phyloP scores from a whole-genome alignment of 1,140 invertebrate genomes.

The Orchestia grillus region DNA sequence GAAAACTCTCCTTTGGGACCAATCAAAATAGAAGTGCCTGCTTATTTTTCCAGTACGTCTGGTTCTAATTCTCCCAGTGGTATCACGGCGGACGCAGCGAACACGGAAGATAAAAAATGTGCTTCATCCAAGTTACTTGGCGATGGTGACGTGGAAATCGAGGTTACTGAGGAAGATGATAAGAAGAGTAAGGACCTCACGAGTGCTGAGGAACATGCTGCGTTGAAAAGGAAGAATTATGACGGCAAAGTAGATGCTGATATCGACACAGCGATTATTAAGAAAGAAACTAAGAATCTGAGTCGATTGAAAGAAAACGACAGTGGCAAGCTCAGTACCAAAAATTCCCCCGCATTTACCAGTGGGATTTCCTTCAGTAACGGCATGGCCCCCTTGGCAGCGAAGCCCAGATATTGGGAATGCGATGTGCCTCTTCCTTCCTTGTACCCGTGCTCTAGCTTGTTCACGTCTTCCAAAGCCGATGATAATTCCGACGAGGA shows the following conservation, averaged over 20 bases:
- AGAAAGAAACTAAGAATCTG: not conserved
- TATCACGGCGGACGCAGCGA: no score
- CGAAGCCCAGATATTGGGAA: not conserved
- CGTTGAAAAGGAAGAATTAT: not conserved
- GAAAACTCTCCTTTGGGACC: not conserved
- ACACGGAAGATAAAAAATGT: not conserved
- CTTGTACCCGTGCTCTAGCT: not conserved
- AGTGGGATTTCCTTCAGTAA: not conserved
- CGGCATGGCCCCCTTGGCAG: no score
- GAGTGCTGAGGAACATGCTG: not conserved
- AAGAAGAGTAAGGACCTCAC: not conserved
- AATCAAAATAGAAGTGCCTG: slow-evolving; percentile 47
- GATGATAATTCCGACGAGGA: slow-evolving; percentile 35
- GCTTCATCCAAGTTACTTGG: not conserved
- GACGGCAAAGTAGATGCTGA: not conserved
- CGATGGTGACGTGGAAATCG: not conserved
- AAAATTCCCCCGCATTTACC: not conserved
- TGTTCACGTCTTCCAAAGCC: not conserved
- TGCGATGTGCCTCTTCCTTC: not conserved
- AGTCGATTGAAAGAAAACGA: not conserved
- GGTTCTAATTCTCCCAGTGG: not conserved
- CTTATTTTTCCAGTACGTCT: not conserved
- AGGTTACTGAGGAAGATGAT: not conserved
- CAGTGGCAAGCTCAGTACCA: not conserved
- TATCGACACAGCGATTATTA: not conserved